Conservation (phyloP, 2,888 invertebrate species). For the Sarcophaga carnaria region DNA sequence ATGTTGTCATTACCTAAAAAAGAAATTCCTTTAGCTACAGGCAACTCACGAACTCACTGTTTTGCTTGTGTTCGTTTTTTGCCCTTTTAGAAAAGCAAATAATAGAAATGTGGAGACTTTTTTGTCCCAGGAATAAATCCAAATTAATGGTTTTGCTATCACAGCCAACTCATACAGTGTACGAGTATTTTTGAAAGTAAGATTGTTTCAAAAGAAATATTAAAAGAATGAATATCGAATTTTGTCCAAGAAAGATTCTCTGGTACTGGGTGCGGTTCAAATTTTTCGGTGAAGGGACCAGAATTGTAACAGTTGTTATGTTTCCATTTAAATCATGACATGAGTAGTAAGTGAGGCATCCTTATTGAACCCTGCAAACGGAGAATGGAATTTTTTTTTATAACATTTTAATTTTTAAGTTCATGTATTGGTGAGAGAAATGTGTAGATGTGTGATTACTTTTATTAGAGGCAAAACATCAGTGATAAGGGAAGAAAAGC, state of each 20-base stretch:
- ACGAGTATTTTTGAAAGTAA: neutral
- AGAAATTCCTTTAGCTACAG: constrained; percentile 3
- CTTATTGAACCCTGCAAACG: neutral
- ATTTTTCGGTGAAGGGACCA: constrained; percentile 32
- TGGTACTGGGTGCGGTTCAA: constrained; percentile 61
- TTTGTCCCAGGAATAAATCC: constrained; percentile 15
- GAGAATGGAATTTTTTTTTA: neutral
- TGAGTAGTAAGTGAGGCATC: neutral
- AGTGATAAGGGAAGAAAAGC: constrained; percentile 41
- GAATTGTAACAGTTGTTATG: constrained; percentile 48
- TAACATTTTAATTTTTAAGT: constrained; percentile 9
- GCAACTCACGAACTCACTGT: neutral
- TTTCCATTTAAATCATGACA: neutral
- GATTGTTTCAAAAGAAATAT: neutral
- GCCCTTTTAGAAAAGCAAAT: too few species aligned
- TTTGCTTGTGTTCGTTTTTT: constrained; percentile 18
- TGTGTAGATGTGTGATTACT: neutral
- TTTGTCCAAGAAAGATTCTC: neutral
- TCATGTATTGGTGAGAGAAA: neutral
- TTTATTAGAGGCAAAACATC: neutral
- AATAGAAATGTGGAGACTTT: too few species aligned
- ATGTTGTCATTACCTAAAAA: constrained; percentile 46
- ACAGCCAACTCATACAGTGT: neutral
- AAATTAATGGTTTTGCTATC: constrained; percentile 35
- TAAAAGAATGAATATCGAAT: too few species aligned